These are phyloP conservation scores for Rhinatrema bivittatum DNA, from an alignment of 2,797 vertebrate genomes.

Conservation along the genomic window DNA sequence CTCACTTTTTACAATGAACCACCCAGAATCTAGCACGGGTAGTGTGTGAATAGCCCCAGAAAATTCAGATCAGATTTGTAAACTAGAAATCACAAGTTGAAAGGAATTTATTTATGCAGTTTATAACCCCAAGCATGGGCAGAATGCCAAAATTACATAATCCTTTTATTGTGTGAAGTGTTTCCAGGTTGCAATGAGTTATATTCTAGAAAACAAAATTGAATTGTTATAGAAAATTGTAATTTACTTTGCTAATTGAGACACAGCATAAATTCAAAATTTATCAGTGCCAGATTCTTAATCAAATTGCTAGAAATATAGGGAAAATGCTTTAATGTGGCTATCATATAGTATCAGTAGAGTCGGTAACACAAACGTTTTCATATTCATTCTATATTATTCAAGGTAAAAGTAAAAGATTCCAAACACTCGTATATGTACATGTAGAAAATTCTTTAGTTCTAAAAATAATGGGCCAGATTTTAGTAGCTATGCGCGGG, in stretches of 20 bases:
- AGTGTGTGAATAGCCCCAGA: constrained; percentile 32
- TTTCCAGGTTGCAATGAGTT: constrained; percentile 33
- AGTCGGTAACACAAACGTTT: too few relatives aligned
- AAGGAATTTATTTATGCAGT: constrained; percentile 57
- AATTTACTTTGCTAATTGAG: constrained; percentile 34
- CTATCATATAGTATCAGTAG: too few relatives aligned
- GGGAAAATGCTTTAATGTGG: too few relatives aligned
- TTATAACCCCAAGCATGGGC: constrained; percentile 45
- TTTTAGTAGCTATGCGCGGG: too few relatives aligned
- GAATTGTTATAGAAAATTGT: constrained; percentile 28
- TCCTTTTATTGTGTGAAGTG: constrained; percentile 36
- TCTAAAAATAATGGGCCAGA: too few relatives aligned
- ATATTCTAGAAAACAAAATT: constrained; percentile 13
- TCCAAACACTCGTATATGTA: too few relatives aligned
- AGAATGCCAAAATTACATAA: constrained; percentile 48
- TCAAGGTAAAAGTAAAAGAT: too few relatives aligned
- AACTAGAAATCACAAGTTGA: constrained; percentile 47
- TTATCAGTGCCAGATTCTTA: too few relatives aligned
- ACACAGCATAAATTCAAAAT: too few relatives aligned
- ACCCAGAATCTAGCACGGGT: constrained; percentile 41
- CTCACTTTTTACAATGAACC: constrained; percentile 44
- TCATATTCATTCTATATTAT: too few relatives aligned
- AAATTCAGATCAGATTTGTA: constrained; percentile 53
- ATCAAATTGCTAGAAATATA: too few relatives aligned
- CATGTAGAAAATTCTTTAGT: too few relatives aligned